Evolutionary conservation across 2,113 vertebrate species (phyloP).

Genomic region (Microtus richardsoni): DNA sequence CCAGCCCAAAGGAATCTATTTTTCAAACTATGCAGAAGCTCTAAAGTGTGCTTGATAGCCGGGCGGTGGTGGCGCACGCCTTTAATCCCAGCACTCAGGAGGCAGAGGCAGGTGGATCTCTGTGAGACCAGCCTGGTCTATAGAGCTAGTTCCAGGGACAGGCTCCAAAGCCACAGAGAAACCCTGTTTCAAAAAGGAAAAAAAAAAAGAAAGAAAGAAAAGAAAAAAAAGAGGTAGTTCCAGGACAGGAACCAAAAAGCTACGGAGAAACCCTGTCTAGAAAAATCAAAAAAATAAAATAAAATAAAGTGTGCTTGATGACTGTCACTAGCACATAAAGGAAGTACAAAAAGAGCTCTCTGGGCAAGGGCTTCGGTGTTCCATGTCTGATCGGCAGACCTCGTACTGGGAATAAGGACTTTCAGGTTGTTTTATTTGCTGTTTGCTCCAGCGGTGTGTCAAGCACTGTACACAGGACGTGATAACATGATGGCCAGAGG

Average conservation of each 20-base stretch:
- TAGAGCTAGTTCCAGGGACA: too few relatives aligned
- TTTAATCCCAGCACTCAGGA: too few relatives aligned
- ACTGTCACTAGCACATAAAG: neutral
- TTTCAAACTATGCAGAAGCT: neutral
- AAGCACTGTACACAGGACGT: neutral
- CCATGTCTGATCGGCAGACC: neutral
- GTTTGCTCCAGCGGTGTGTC: neutral
- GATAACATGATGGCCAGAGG: neutral
- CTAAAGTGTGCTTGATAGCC: neutral
- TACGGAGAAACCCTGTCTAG: too few relatives aligned
- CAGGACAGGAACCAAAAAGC: too few relatives aligned
- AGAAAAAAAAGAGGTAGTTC: too few relatives aligned
- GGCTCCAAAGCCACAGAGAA: too few relatives aligned
- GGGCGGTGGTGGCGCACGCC: too few relatives aligned
- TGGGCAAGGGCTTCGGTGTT: neutral
- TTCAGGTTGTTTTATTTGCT: neutral
- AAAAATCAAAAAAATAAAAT: too few relatives aligned
- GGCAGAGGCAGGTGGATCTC: too few relatives aligned
- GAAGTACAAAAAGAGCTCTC: neutral
- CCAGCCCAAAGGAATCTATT: neutral
- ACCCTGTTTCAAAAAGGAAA: too few relatives aligned
- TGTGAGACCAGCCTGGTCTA: too few relatives aligned
- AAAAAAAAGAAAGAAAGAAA: too few relatives aligned
- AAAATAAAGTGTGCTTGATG: neutral
- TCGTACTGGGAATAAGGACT: neutral